Percentiles rank a stretch among this genome's conserved stretches.
Evolutionary conservation across 2,888 invertebrate species (phyloP).

Genomic region (Sceliomorpha sp.): DNA sequence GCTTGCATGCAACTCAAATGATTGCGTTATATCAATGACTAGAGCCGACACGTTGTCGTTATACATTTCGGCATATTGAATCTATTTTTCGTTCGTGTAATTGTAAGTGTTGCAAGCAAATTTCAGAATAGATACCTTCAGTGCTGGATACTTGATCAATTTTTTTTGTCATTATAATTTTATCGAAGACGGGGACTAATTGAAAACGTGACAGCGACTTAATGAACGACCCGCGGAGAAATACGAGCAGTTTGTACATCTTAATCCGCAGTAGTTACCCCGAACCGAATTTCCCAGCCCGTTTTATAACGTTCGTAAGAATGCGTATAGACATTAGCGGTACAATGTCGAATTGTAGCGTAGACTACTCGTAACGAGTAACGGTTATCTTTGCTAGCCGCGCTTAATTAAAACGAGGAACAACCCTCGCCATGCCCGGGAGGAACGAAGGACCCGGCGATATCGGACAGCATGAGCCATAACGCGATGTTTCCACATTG

Average conservation of each 20-base stretch:
- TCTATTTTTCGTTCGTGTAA: too few species aligned
- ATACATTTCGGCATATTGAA: too few species aligned
- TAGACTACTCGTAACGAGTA: constrained; percentile 50
- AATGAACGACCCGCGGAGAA: too few species aligned
- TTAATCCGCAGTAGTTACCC: too few species aligned
- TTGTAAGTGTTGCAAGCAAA: too few species aligned
- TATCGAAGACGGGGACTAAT: too few species aligned
- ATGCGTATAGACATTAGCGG: constrained; percentile 32
- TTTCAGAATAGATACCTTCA: too few species aligned
- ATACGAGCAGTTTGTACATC: too few species aligned
- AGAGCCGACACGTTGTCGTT: constrained; percentile 30
- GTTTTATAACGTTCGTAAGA: constrained; percentile 3
- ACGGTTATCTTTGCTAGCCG: constrained; percentile 54
- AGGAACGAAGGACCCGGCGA: constrained; percentile 25
- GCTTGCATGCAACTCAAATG: constrained; percentile 36
- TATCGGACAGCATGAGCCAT: constrained; percentile 62
- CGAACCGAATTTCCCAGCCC: too few species aligned
- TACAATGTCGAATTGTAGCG: constrained; percentile 41
- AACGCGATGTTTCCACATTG: constrained; percentile 76
- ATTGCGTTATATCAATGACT: constrained; percentile 44
- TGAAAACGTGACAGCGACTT: too few species aligned
- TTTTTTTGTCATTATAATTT: too few species aligned
- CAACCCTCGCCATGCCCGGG: constrained; percentile 50
- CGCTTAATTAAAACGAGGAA: constrained; percentile 78
- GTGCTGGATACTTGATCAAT: too few species aligned